Percentiles rank a stretch among this genome's conserved stretches.
Conservation (phyloP, 2,113 vertebrate genomes). For the Tachycineta bicolor region DNA sequence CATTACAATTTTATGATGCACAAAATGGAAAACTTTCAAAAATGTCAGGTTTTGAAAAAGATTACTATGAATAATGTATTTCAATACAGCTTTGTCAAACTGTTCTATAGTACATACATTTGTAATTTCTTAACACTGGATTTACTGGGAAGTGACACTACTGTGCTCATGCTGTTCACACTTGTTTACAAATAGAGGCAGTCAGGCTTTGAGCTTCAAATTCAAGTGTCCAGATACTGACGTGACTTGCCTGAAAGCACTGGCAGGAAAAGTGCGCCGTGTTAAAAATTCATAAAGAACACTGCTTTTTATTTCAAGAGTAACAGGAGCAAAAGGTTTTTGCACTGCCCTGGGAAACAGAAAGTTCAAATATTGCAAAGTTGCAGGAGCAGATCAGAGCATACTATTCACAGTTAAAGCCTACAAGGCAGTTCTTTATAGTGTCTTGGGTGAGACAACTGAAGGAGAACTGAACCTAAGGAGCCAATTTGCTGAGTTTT, state of each 20-base stretch:
- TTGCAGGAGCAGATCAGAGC: slow-evolving; percentile 81
- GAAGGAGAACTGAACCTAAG: slow-evolving; percentile 80
- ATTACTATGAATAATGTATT: slow-evolving; percentile 84
- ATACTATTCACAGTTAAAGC: slow-evolving; percentile 79
- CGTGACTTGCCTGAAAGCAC: slow-evolving; percentile 75
- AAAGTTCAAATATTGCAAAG: slow-evolving; percentile 82
- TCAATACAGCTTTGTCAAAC: slow-evolving; percentile 73
- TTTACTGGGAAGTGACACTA: slow-evolving; percentile 82
- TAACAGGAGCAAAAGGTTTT: slow-evolving; percentile 80
- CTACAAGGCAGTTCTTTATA: slow-evolving; percentile 82
- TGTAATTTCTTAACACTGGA: slow-evolving; percentile 81
- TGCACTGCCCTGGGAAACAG: slow-evolving; percentile 82
- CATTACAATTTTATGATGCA: slow-evolving; percentile 37
- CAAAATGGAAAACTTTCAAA: slow-evolving; percentile 70
- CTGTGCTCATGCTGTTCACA: slow-evolving; percentile 76
- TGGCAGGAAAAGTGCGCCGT: slow-evolving; percentile 59
- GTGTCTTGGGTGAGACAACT: slow-evolving; percentile 80
- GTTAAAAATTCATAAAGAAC: slow-evolving; percentile 89
- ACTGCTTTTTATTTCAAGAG: slow-evolving; percentile 77
- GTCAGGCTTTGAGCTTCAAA: slow-evolving; percentile 72
- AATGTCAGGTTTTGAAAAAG: slow-evolving; percentile 74
- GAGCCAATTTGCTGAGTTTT: slow-evolving; percentile 88
- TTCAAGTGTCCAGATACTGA: slow-evolving; percentile 71
- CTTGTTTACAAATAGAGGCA: slow-evolving; percentile 86
- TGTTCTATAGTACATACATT: slow-evolving; percentile 64